A percentile compares a stretch with the other conserved stretches of the same genome.
These are phyloP conservation scores for Sinohyriopsis cumingii DNA, from an alignment of 2,888 invertebrate genomes.

Conservation along the genomic window DNA sequence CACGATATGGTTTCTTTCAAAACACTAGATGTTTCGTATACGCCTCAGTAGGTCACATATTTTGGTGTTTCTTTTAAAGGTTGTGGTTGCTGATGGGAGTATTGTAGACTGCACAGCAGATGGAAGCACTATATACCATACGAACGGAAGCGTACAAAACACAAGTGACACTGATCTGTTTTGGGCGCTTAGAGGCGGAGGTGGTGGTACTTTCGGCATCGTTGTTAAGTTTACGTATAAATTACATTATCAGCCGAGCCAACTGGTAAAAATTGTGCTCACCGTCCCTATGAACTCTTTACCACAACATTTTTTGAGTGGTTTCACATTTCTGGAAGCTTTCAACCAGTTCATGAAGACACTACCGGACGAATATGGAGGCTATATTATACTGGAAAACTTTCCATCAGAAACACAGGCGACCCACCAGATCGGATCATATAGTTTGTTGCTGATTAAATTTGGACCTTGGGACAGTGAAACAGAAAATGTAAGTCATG, in stretches of 20 bases:
- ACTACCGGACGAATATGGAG: conserved; percentile 34
- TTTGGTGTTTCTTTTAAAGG: conserved; percentile 10
- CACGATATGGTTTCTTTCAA: too few species aligned
- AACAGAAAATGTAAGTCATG: conserved; percentile 12
- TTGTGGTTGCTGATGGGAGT: conserved; percentile 30
- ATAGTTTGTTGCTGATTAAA: conserved; percentile 27
- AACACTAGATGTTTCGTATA: too few species aligned
- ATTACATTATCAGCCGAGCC: conserved; percentile 18
- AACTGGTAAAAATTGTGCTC: conserved; percentile 16
- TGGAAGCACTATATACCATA: conserved; percentile 9
- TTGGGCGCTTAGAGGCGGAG: conserved; percentile 49
- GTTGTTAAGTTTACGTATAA: conserved; percentile 30
- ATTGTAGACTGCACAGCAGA: conserved; percentile 25
- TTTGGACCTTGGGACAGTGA: conserved; percentile 31
- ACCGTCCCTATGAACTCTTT: conserved; percentile 9
- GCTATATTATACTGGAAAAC: conserved; percentile 23
- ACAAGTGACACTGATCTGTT: conserved; percentile 31
- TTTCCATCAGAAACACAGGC: not conserved
- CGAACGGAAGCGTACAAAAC: conserved; percentile 6
- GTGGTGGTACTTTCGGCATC: conserved; percentile 41
- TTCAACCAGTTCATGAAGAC: conserved; percentile 9
- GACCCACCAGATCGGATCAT: conserved; percentile 5
- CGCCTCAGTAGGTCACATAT: not conserved
- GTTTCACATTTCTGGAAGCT: conserved; percentile 8
- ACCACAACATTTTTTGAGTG: not conserved